phyloP scores from a whole-genome alignment of 1,140 invertebrate species.

The Drosophila seguyi region DNA sequence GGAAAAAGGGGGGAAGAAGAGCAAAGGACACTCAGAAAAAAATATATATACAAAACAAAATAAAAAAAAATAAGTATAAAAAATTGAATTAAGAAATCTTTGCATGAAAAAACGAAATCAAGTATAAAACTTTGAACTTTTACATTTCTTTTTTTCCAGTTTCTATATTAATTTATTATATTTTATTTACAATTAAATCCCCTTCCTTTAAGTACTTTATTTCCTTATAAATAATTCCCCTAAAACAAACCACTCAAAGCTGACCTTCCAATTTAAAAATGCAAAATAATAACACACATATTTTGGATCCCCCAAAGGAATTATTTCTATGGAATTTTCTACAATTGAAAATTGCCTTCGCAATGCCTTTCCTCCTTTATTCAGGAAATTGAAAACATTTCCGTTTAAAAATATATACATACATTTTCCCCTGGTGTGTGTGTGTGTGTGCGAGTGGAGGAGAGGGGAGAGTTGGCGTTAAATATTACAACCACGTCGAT shows the following conservation, averaged over 20 bases:
- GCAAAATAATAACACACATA: background rate
- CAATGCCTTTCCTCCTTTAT: constrained; percentile 5
- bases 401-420: constrained; percentile 8
- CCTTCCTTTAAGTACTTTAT: background rate
- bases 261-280: background rate
- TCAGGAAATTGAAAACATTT: constrained; percentile 21
- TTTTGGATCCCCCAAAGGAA: background rate
- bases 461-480: constrained; percentile 46
- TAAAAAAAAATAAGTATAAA: too few relatives aligned
- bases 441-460: constrained; percentile 26
- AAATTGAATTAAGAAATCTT: background rate
- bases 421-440: constrained; percentile 15
- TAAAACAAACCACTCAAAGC: background rate
- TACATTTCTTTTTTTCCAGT: too few relatives aligned
- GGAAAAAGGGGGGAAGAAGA: background rate
- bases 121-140: too few relatives aligned
- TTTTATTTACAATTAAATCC: background rate
- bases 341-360: constrained; percentile 11
- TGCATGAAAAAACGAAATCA: background rate
- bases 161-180: background rate
- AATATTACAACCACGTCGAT: constrained; percentile 66
- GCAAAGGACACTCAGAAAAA: constrained; percentile 13
- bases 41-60: too few relatives aligned
- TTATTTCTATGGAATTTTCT: constrained; percentile 7
- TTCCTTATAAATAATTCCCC: background rate